Conservation (phyloP, 1,140 invertebrate species). For the Caenorhabditis latens region DNA sequence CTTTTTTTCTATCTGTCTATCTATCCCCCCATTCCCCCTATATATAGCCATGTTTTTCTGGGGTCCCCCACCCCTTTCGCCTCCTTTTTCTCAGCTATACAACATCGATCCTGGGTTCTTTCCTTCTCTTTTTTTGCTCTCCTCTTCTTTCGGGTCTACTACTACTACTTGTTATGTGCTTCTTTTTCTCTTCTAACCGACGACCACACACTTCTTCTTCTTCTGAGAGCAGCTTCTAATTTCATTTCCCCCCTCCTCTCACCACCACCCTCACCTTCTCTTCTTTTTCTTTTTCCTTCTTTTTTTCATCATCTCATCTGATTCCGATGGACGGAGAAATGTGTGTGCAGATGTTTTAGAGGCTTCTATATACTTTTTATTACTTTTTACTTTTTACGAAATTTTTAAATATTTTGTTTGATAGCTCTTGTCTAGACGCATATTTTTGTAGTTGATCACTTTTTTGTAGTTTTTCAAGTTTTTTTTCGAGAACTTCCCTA, state of each 20-base stretch:
- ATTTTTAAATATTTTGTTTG: neutral
- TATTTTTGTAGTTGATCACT: no score
- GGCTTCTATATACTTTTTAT: conserved; percentile 24
- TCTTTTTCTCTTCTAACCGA: neutral
- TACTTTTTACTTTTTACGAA: neutral
- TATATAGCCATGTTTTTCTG: conserved; percentile 40
- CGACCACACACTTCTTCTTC: conserved; percentile 39
- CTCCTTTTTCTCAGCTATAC: conserved; percentile 30
- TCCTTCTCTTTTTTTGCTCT: neutral
- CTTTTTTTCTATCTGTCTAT: neutral
- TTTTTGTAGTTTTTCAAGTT: no score
- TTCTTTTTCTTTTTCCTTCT: neutral
- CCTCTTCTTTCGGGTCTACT: neutral
- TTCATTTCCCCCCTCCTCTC: conserved; percentile 3
- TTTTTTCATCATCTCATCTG: conserved; percentile 31
- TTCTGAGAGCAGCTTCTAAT: conserved; percentile 19
- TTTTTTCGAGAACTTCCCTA: no score
- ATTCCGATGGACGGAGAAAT: conserved; percentile 35
- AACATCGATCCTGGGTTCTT: conserved; percentile 26
- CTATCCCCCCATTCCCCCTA: neutral
- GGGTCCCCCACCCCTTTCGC: neutral
- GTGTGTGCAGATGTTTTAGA: conserved; percentile 44
- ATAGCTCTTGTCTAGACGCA: no score
- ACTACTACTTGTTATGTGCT: conserved; percentile 48
- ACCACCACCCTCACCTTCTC: conserved; percentile 36